A percentile compares a stretch with the other conserved stretches of the same genome.
Conservation (phyloP, 2,113 vertebrate species). For the Dryoscopus gambensis region DNA sequence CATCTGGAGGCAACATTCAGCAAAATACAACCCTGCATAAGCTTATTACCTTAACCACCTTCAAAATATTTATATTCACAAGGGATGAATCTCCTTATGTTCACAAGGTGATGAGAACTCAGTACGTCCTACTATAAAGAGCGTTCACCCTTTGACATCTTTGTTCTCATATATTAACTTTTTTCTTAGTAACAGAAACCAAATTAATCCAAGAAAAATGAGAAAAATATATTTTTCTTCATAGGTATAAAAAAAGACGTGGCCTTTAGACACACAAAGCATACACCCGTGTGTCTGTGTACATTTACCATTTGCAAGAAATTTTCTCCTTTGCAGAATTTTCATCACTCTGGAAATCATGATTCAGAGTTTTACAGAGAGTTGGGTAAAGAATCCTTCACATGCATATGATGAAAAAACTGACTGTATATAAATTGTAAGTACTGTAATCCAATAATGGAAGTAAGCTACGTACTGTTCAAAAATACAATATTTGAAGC, state of each 20-base stretch:
- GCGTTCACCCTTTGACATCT: background rate
- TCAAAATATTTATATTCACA: background rate
- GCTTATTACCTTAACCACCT: background rate
- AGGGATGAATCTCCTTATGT: too few relatives aligned
- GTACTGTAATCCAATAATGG: background rate
- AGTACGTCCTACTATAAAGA: background rate
- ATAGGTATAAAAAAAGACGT: rapidly evolving
- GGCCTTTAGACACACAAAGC: background rate
- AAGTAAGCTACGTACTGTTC: background rate
- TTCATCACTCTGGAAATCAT: background rate
- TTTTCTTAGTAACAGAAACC: background rate
- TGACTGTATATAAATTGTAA: background rate
- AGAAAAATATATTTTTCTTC: background rate
- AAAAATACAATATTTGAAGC: background rate
- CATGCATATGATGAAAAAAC: background rate
- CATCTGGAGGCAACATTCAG: background rate
- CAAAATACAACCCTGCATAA: background rate
- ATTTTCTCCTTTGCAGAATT: background rate
- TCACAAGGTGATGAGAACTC: background rate
- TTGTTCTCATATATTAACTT: background rate
- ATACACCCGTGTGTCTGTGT: rapidly evolving
- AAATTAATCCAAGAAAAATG: background rate
- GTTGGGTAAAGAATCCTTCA: background rate
- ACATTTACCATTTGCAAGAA: background rate
- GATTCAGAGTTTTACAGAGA: background rate